phyloP scores from a whole-genome alignment of 2,113 vertebrate genomes.

The Antechinus flavipes region DNA sequence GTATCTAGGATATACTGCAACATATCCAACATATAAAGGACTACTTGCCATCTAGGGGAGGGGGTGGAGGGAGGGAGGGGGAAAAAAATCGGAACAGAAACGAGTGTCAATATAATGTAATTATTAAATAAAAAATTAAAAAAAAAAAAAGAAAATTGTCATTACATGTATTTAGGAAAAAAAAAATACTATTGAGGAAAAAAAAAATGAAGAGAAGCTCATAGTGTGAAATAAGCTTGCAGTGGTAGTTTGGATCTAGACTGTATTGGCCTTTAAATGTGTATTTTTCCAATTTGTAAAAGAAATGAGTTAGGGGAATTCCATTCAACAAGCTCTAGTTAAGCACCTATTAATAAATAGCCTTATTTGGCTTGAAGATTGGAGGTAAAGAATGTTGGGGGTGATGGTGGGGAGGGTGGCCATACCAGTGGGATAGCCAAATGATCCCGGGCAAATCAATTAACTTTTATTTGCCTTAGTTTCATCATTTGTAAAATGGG shows the following conservation, averaged over 20 bases:
- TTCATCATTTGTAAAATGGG: background rate
- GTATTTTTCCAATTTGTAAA: background rate
- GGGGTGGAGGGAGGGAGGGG: no score
- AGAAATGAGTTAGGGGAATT: background rate
- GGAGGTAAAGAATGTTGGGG: background rate
- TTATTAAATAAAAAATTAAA: no score
- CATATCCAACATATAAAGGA: no score
- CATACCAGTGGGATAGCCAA: background rate
- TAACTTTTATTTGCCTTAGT: background rate
- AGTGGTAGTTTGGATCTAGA: background rate
- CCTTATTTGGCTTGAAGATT: background rate
- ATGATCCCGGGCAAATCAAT: background rate
- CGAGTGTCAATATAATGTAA: no score
- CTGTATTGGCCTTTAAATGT: background rate
- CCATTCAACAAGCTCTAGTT: background rate
- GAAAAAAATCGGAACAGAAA: no score
- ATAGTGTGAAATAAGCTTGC: background rate
- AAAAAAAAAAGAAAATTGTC: no score
- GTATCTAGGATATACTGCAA: no score
- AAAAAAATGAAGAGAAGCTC: background rate
- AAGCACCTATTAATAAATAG: background rate
- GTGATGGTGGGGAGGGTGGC: background rate
- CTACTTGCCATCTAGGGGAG: no score
- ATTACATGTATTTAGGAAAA: no score
- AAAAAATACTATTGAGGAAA: no score